Conservation (phyloP, 2,888 invertebrate genomes). For the Drosophila merina region DNA sequence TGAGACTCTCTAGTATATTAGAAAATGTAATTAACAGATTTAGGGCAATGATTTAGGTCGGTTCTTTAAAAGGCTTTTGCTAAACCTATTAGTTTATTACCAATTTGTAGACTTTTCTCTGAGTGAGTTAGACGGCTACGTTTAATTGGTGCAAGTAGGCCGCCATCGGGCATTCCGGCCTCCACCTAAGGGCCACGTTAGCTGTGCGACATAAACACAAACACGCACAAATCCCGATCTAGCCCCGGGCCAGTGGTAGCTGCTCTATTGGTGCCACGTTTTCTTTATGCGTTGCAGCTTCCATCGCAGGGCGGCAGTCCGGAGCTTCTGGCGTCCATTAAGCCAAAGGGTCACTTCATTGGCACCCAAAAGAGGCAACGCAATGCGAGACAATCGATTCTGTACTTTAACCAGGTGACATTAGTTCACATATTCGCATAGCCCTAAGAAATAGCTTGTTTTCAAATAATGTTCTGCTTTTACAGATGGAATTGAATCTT, state of each 20-base stretch:
- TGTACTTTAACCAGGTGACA: slow-evolving; percentile 14
- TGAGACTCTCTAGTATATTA: neutral
- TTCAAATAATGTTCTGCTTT: neutral
- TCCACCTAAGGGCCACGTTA: slow-evolving; percentile 56
- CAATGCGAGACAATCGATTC: slow-evolving; percentile 32
- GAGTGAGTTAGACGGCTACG: slow-evolving; percentile 21
- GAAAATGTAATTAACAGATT: neutral
- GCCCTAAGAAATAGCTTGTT: slow-evolving; percentile 3
- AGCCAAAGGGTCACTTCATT: slow-evolving; percentile 42
- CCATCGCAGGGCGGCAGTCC: slow-evolving; percentile 31
- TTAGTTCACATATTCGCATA: neutral
- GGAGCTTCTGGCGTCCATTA: slow-evolving; percentile 24
- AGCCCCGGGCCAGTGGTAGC: slow-evolving; percentile 32
- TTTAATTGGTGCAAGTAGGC: slow-evolving; percentile 71
- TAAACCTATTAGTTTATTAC: too few species aligned
- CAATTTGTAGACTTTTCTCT: neutral
- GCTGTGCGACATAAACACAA: slow-evolving; percentile 21
- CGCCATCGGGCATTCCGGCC: slow-evolving; percentile 24
- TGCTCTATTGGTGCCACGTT: slow-evolving; percentile 57
- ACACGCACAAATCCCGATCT: slow-evolving; percentile 23
- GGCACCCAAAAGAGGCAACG: slow-evolving; percentile 12
- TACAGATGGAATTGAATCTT: neutral
- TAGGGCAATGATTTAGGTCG: neutral
- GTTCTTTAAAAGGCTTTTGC: neutral
- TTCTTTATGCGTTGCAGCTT: slow-evolving; percentile 63